Evolutionary conservation across 2,113 vertebrate genomes (phyloP), one percentile per base, ranked within the genome.

Genomic region (Syngnathus typhle): DNA sequence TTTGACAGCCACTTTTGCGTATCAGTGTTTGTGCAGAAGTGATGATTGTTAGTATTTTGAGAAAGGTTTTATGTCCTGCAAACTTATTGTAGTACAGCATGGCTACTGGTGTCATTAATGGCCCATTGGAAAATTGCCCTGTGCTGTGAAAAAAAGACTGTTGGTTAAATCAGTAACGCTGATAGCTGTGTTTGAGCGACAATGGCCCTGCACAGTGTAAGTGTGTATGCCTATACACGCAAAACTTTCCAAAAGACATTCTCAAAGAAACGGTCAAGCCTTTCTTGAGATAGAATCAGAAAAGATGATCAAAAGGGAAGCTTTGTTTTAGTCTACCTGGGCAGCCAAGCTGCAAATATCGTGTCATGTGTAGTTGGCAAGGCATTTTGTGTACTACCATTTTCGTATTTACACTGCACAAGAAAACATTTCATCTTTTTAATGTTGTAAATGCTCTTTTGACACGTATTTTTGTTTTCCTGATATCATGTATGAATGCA

Each of bases 391-490:
- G 65, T 69, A 70, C 47, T 77, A 62, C 36, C 54, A 54, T 18
- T 21, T 11, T 41, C 18, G 19, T 83, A 12, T 19, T 74, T 79
- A 55, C 75, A 68, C 75, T 81, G 74, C 80, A 84, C 82, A 76
- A 60, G 54, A 68, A 13, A 11, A 2, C 64, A 55, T 72, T 73
- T 79, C 76, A 64, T 72, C 76, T 55, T 84, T 78, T 78, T 73
- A 76, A 68, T 67, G 16, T 82, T 76, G 23, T 81, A 64, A 65
- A 13, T 80, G 75, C 23, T 83, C 68, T 77, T 80, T 81, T 71
- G 54, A 75, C 69, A 44, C n/a, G 75, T 44, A 56, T 75, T 38
- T 75, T 68, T 62, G 73, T 38, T 75, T 68, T 69, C 7, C 69
- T 77, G 70, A 76, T 11, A 60, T 68, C 65, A 68, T 78, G 66